These are phyloP conservation scores for Craseonycteris thonglongyai DNA, from an alignment of 2,113 vertebrate genomes.

Conservation along the genomic window DNA sequence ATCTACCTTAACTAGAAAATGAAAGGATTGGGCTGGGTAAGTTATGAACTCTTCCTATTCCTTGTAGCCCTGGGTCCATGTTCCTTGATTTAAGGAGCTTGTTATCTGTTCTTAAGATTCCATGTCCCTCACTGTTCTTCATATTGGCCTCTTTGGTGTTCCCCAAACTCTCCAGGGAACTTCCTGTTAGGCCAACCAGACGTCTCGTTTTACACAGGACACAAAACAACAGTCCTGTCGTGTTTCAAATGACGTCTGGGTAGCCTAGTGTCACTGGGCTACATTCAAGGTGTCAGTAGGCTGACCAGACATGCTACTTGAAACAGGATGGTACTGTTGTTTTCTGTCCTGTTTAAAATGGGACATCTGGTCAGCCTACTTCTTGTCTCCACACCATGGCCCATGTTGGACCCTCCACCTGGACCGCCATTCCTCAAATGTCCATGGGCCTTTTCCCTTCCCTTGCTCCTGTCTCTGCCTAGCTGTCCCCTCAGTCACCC, in stretches of 20 bases:
- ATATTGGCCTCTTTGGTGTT: too few species aligned
- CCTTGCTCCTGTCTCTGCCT: neutral
- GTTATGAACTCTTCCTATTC: neutral
- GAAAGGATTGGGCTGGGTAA: neutral
- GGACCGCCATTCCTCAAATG: neutral
- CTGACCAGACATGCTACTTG: too few species aligned
- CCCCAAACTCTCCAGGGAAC: neutral
- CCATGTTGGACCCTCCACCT: neutral
- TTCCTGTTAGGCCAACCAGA: too few species aligned
- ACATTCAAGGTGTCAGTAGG: too few species aligned
- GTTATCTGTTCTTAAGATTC: too few species aligned
- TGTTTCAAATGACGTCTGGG: too few species aligned
- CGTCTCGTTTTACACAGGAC: too few species aligned
- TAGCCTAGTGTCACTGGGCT: too few species aligned
- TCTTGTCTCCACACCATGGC: neutral
- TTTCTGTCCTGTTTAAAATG: too few species aligned
- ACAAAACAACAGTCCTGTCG: too few species aligned
- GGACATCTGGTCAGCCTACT: too few species aligned
- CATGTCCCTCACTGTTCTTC: neutral
- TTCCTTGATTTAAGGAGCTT: neutral
- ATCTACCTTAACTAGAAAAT: neutral
- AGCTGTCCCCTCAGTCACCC: neutral
- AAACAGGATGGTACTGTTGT: too few species aligned
- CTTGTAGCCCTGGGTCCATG: rapidly evolving
- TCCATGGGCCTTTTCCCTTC: rapidly evolving